These are phyloP conservation scores for Elaphurus davidianus DNA, from an alignment of 2,113 vertebrate species.

Conservation along the genomic window DNA sequence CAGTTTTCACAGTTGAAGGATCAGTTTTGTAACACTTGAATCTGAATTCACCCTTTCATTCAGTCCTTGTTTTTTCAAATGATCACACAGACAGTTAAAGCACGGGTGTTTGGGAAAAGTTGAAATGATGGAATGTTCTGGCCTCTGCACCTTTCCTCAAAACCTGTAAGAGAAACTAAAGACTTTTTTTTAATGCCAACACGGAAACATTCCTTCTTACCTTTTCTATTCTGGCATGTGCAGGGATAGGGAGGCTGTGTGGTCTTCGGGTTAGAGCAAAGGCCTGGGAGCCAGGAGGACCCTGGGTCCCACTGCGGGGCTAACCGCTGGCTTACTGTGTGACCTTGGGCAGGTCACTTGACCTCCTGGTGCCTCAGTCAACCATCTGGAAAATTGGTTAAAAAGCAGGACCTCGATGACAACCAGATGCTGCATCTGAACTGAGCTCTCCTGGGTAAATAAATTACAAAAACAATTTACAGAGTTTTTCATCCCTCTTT, in stretches of 20 bases:
- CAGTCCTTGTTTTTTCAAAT: background rate
- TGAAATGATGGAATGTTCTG: constrained; percentile 72
- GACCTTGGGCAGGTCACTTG: constrained; percentile 44
- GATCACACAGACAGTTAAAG: background rate
- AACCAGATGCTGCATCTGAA: constrained; percentile 24
- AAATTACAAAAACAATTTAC: constrained; percentile 62
- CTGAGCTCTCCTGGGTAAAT: constrained; percentile 55
- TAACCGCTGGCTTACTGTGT: constrained; percentile 50
- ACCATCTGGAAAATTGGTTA: constrained; percentile 36
- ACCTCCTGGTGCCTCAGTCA: background rate
- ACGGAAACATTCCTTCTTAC: constrained; percentile 46
- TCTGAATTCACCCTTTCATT: background rate
- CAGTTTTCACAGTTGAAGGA: background rate
- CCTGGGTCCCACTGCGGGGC: constrained; percentile 29
- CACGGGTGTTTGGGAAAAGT: constrained; percentile 46
- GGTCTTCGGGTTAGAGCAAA: constrained; percentile 42
- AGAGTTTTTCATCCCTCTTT: constrained; percentile 13
- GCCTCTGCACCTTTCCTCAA: constrained; percentile 60
- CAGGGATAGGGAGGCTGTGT: background rate
- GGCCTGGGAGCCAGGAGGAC: constrained; percentile 34
- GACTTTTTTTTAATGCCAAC: constrained; percentile 39
- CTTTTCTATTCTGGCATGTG: constrained; percentile 38
- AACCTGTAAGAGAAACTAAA: constrained; percentile 16
- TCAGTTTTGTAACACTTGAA: background rate
- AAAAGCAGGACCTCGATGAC: constrained; percentile 42